A percentile compares a stretch with the other conserved stretches of the same genome.
Conservation (phyloP, 2,888 invertebrate genomes). For the Lasioglossum villosulum region DNA sequence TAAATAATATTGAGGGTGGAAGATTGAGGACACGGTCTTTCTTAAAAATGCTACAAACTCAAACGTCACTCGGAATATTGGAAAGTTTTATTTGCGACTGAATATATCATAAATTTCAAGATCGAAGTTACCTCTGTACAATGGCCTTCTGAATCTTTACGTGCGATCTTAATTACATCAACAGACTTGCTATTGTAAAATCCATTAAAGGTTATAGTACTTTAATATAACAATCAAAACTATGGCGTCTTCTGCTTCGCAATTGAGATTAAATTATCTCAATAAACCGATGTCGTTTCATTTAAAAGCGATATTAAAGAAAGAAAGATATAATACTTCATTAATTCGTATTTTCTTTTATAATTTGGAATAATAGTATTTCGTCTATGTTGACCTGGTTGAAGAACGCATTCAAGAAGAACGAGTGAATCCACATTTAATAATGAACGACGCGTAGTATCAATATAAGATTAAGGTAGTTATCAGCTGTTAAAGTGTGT, state of each 20-base stretch:
- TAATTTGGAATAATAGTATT: not conserved
- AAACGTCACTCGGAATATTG: conserved; percentile 2
- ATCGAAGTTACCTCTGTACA: not conserved
- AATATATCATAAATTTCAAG: not conserved
- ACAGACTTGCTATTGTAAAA: not conserved
- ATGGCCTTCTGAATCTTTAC: not conserved
- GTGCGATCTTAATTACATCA: not conserved
- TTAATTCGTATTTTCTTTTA: not conserved
- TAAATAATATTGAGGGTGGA: too few relatives aligned
- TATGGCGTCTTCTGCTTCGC: not conserved
- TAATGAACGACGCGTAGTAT: too few relatives aligned
- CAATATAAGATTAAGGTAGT: too few relatives aligned
- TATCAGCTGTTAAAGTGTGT: not conserved
- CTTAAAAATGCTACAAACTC: too few relatives aligned
- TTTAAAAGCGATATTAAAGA: not conserved
- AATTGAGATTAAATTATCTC: not conserved
- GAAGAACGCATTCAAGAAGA: not conserved
- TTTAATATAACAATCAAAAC: not conserved
- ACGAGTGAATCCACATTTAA: not conserved
- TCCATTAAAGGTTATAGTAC: not conserved
- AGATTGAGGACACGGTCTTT: not conserved
- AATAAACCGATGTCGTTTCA: not conserved
- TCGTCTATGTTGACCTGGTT: not conserved
- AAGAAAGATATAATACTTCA: not conserved
- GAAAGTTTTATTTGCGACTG: not conserved